phyloP scores from a whole-genome alignment of 2,113 vertebrate species.

The Astur gentilis region DNA sequence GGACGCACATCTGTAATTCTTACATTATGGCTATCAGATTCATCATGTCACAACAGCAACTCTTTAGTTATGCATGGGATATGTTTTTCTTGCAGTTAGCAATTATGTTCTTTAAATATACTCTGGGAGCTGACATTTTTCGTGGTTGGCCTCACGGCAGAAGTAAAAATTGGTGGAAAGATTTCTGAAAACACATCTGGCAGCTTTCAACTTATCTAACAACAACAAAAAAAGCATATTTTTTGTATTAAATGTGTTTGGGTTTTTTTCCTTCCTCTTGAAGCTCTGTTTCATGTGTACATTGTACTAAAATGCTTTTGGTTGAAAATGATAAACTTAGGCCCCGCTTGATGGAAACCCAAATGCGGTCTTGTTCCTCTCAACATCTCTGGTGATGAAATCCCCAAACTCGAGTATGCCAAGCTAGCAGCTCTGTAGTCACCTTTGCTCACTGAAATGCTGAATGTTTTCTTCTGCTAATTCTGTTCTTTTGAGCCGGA shows the following conservation, averaged over 20 bases:
- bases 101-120: conserved; percentile 49
- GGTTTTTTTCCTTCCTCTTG: accelerated
- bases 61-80: neutral
- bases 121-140: conserved; percentile 18
- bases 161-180: conserved; percentile 47
- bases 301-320: neutral
- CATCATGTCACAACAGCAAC: neutral
- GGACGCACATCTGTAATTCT: neutral
- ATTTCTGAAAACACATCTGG: conserved; percentile 36
- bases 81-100: conserved; percentile 11
- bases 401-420: neutral
- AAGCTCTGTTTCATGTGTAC: neutral
- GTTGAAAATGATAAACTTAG: neutral
- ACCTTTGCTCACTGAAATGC: neutral
- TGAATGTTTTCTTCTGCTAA: neutral
- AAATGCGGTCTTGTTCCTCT: neutral
- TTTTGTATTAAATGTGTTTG: neutral
- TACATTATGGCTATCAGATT: neutral
- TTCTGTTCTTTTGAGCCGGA: neutral
- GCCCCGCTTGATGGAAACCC: neutral
- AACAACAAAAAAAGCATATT: neutral
- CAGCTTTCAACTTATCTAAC: conserved; percentile 29
- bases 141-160: neutral
- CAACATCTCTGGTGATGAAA: neutral
- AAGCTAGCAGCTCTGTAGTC: neutral